Conservation (phyloP, 2,113 vertebrate species). For the Tiliqua scincoides region DNA sequence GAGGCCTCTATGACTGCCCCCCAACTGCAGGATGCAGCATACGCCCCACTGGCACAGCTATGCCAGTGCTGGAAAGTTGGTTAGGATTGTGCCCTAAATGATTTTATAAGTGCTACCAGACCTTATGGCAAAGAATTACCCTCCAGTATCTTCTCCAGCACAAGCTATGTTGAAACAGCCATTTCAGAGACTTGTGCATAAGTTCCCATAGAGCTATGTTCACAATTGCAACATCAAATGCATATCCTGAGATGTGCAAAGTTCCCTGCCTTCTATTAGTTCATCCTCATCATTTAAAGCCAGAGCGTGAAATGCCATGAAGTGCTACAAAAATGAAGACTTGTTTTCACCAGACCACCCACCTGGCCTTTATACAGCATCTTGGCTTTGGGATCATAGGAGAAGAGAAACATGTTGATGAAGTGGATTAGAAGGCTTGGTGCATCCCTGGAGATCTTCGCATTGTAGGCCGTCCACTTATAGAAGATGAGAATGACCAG, state of each 20-base stretch:
- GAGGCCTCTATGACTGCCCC: too few species aligned
- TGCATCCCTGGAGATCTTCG: slow-evolving; percentile 81
- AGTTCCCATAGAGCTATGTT: not conserved
- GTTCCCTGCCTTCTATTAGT: not conserved
- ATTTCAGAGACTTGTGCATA: not conserved
- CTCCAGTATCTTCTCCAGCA: not conserved
- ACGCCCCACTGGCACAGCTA: too few species aligned
- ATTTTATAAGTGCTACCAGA: not conserved
- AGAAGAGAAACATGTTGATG: slow-evolving; percentile 99
- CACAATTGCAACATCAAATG: not conserved
- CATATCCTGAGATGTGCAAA: too few species aligned
- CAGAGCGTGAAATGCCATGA: not conserved
- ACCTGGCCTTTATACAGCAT: slow-evolving; percentile 96
- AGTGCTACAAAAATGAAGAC: not conserved
- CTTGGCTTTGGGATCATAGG: slow-evolving; percentile 83
- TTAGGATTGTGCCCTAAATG: too few species aligned
- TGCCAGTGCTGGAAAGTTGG: too few species aligned
- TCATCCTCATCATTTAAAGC: not conserved
- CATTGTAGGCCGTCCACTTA: slow-evolving; percentile 91
- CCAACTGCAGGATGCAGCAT: too few species aligned
- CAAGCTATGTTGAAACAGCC: not conserved
- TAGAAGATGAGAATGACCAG: slow-evolving; percentile 93
- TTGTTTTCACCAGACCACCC: slow-evolving; percentile 30
- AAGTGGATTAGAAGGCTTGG: slow-evolving; percentile 97
- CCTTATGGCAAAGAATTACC: not conserved